Base-by-base conservation (phyloP, 2,888 invertebrate species). In the Clitarchus hookeri region DNA sequence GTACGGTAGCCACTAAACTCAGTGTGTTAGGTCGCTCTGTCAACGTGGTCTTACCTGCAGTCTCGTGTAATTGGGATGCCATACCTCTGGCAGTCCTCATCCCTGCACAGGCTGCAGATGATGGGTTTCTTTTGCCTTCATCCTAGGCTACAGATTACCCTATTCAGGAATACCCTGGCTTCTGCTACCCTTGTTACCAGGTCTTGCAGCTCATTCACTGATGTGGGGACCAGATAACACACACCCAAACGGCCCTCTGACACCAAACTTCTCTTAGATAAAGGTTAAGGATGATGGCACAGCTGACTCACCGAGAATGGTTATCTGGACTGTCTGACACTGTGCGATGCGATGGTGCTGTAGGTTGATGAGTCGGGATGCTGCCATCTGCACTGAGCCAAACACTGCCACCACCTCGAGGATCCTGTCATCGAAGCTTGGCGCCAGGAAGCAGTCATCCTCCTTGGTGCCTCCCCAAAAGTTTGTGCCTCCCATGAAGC, bases 401-500 rank as follows among this genome's bases (percentile, higher is more conserved):
- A 98, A 99, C 0, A 99, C 98, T 12, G 99, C 99, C 23, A 99
- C 98, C 16, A 99, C 99, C 93, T 99, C 99, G 84, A 99, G 92
- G 87, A 99, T 96, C 86, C 97, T 95, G 92, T 99, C 99, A 91
- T 99, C 99, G 90, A 99, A 98, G 23, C 97, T 97, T 6, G 98
- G 98, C 0, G 98, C 96, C 25, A 98, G 92, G 90, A 99, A 99
- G 85, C 97, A 94, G 90, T 98, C 98, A 89, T 97, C 98, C 89
- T 96, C 97, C 90, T 98, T 96, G 4, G 95, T 96, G 9, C 97
- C 97, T 85, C 99, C 99, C 99, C 99, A 99, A 91, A 99, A 99
- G 92, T 99, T 99, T 53, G 98, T 98, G 83, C 99, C 99, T 9
- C 99, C 99, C 96, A 98, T 98, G 91, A 99, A 99, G 90, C 98